These are phyloP conservation scores for Sebastes itinus DNA, from an alignment of 2,797 vertebrate genomes.

Conservation along the genomic window DNA sequence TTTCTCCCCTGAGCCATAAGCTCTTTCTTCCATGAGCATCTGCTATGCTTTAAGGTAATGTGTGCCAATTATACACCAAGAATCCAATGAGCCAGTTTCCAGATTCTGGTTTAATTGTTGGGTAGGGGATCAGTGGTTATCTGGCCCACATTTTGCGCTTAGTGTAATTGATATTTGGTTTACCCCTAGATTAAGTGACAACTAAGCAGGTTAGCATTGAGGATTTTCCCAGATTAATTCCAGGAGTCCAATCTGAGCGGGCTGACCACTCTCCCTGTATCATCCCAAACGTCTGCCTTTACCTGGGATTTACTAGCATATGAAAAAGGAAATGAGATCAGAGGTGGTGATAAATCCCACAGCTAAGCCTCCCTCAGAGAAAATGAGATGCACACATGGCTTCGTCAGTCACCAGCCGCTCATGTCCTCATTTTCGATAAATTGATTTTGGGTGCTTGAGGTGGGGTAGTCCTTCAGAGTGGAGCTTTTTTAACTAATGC, in stretches of 20 bases:
- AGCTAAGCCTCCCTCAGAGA: slow-evolving; percentile 54
- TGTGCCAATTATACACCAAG: slow-evolving; percentile 20
- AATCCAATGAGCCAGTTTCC: slow-evolving; percentile 38
- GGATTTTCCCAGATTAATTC: slow-evolving; percentile 81
- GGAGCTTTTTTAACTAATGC: slow-evolving; percentile 37
- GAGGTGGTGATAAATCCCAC: slow-evolving; percentile 65
- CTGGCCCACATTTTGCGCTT: slow-evolving; percentile 67
- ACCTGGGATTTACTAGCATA: slow-evolving; percentile 79
- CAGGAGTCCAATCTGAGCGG: slow-evolving; percentile 63
- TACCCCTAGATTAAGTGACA: slow-evolving; percentile 67
- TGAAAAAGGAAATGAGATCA: slow-evolving; percentile 76
- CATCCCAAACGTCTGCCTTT: slow-evolving; percentile 53
- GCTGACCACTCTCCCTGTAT: slow-evolving; percentile 43
- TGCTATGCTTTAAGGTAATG: slow-evolving; percentile 4
- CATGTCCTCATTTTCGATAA: slow-evolving; percentile 58
- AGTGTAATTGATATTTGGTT: slow-evolving; percentile 77
- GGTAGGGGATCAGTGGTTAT: slow-evolving; percentile 51
- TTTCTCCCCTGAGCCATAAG: background rate
- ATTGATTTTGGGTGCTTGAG: slow-evolving; percentile 65
- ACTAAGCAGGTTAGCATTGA: slow-evolving; percentile 74
- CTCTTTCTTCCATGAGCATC: slow-evolving; percentile 1
- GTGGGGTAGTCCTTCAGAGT: slow-evolving; percentile 27
- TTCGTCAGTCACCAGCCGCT: slow-evolving; percentile 54
- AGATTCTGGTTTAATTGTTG: slow-evolving; percentile 48
- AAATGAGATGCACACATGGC: slow-evolving; percentile 66